A percentile compares a stretch with the other conserved stretches of the same genome.
Conservation (phyloP, 2,113 vertebrate genomes). For the Monopterus albus region DNA sequence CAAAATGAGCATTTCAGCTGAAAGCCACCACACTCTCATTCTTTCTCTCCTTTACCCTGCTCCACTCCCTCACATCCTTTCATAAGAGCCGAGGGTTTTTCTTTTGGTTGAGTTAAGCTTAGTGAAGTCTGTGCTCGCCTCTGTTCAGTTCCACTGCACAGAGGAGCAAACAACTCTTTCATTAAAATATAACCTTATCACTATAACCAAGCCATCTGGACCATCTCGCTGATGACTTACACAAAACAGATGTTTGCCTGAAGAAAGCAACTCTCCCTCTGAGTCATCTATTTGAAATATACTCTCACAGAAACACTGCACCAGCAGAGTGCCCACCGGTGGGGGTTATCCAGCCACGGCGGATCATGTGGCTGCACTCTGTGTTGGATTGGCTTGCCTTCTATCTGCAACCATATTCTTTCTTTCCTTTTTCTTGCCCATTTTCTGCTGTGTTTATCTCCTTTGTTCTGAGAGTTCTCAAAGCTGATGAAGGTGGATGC, state of each 20-base stretch:
- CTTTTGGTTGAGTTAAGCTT: slow-evolving; percentile 13
- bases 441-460: slow-evolving; percentile 43
- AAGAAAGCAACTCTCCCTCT: slow-evolving; percentile 14
- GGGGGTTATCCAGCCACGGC: slow-evolving; percentile 13
- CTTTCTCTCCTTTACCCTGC: background rate
- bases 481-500: slow-evolving; percentile 54
- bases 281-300: background rate
- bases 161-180: background rate
- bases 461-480: slow-evolving; percentile 57
- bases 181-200: slow-evolving; percentile 38
- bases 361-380: slow-evolving; percentile 14
- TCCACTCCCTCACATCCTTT: slow-evolving; percentile 21
- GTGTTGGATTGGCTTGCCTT: slow-evolving; percentile 19
- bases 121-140: background rate
- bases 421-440: slow-evolving; percentile 5
- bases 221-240: slow-evolving; percentile 28
- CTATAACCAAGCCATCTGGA: slow-evolving; percentile 38
- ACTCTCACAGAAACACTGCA: background rate
- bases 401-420: slow-evolving; percentile 10
- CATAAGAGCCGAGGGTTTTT: slow-evolving; percentile 16
- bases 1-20: slow-evolving; percentile 29
- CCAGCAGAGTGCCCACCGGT: background rate
- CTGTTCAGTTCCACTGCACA: slow-evolving; percentile 5
- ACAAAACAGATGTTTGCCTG: slow-evolving; percentile 47
- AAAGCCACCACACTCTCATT: slow-evolving; percentile 3